These are phyloP conservation scores for Trimorus sp. DNA, from an alignment of 2,888 invertebrate species.

Conservation along the genomic window DNA sequence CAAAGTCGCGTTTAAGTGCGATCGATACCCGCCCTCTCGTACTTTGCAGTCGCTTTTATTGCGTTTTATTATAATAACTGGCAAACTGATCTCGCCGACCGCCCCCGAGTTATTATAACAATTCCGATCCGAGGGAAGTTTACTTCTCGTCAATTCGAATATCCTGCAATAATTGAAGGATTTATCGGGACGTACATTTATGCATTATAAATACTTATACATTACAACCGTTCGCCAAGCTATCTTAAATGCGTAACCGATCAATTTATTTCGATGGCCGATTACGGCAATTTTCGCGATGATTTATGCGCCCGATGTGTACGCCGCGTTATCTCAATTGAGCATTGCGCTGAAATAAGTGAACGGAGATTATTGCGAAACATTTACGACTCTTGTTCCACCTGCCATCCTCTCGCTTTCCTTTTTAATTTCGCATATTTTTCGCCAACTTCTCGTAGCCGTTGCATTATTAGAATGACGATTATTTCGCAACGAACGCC, in stretches of 20 bases:
- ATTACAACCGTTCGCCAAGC: not conserved
- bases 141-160: constrained; percentile 40
- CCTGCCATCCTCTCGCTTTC: too few species aligned
- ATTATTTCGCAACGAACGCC: too few species aligned
- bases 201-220: constrained; percentile 30
- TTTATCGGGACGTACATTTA: constrained; percentile 23
- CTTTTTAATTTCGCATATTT: too few species aligned
- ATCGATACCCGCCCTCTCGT: constrained; percentile 39
- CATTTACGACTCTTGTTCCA: too few species aligned
- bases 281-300: too few species aligned
- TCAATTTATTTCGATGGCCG: too few species aligned
- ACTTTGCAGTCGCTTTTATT: constrained; percentile 31
- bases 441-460: too few species aligned
- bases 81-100: constrained; percentile 19
- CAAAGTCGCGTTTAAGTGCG: constrained; percentile 38
- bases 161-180: constrained; percentile 33
- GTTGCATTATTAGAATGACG: too few species aligned
- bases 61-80: constrained; percentile 44
- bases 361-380: not conserved
- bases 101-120: constrained; percentile 21
- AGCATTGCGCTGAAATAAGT: not conserved
- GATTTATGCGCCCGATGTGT: too few species aligned
- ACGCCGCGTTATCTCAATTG: too few species aligned
- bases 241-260: too few species aligned
- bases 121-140: constrained; percentile 38